These are phyloP conservation scores for Lysandra bellargus DNA, from an alignment of 2,888 invertebrate genomes.

Conservation along the genomic window DNA sequence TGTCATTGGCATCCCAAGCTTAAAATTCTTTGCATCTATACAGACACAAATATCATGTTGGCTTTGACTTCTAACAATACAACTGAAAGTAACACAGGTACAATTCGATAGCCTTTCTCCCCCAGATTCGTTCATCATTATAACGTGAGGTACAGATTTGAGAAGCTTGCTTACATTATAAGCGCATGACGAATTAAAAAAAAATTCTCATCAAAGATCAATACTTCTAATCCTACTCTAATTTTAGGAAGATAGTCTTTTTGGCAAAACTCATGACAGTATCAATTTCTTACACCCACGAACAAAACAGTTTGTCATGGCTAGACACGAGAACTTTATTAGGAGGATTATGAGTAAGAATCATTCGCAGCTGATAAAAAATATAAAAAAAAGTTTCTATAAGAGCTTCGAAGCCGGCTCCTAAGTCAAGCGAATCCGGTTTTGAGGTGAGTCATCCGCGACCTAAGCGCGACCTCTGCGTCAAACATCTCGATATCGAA, in stretches of 20 bases:
- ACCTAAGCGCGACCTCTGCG: constrained; percentile 65
- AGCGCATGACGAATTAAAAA: neutral
- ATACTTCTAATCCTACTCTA: neutral
- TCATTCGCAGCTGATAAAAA: neutral
- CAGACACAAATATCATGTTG: neutral
- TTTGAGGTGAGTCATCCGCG: constrained; percentile 64
- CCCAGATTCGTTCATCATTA: neutral
- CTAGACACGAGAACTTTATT: neutral
- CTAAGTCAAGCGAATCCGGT: constrained; percentile 60
- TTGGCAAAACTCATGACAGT: neutral
- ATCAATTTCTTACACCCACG: neutral
- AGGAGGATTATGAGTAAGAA: neutral
- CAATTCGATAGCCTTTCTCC: constrained; percentile 21
- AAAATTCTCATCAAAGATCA: neutral
- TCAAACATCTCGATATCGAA: constrained; percentile 41
- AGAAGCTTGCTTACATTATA: neutral
- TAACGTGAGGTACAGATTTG: neutral
- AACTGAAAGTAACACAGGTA: constrained; percentile 16
- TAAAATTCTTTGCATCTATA: neutral
- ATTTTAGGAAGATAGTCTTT: neutral
- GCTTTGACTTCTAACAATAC: neutral
- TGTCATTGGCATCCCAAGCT: neutral
- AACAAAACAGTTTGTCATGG: neutral
- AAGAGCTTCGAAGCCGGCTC: constrained; percentile 35
- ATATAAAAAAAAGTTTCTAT: neutral